Evolutionary conservation across 2,888 invertebrate species (phyloP).

Genomic region (Camponotus fellah): DNA sequence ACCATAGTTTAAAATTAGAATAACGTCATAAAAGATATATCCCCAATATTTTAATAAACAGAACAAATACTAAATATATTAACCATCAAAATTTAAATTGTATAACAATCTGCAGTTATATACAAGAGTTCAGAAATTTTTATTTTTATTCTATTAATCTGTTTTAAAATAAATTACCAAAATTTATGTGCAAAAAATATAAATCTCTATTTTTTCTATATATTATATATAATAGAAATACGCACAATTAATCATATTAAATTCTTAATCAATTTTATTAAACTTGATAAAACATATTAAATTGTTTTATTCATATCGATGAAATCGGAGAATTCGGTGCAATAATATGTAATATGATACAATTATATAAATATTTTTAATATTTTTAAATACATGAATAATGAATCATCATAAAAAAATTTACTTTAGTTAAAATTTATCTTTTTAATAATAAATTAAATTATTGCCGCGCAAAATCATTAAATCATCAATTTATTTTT

Average conservation of each 20-base stretch:
- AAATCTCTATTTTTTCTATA: too few relatives aligned
- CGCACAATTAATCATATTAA: neutral
- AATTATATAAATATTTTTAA: conserved; percentile 7
- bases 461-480: neutral
- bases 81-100: too few relatives aligned
- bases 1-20: neutral
- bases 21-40: too few relatives aligned
- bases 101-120: too few relatives aligned
- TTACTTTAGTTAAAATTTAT: neutral
- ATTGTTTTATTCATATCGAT: neutral
- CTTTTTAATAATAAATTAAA: neutral
- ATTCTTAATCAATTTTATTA: neutral
- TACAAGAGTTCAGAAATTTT: too few relatives aligned
- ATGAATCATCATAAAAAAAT: neutral
- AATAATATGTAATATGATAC: neutral
- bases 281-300: neutral
- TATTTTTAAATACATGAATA: neutral
- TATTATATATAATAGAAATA: neutral
- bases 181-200: too few relatives aligned
- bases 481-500: conserved; percentile 5
- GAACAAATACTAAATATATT: too few relatives aligned
- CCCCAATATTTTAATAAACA: too few relatives aligned
- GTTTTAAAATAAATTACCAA: too few relatives aligned
- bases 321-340: neutral
- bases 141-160: too few relatives aligned